Base-by-base conservation (phyloP, 2,888 invertebrate species). In the Lasius fuliginosus region DNA sequence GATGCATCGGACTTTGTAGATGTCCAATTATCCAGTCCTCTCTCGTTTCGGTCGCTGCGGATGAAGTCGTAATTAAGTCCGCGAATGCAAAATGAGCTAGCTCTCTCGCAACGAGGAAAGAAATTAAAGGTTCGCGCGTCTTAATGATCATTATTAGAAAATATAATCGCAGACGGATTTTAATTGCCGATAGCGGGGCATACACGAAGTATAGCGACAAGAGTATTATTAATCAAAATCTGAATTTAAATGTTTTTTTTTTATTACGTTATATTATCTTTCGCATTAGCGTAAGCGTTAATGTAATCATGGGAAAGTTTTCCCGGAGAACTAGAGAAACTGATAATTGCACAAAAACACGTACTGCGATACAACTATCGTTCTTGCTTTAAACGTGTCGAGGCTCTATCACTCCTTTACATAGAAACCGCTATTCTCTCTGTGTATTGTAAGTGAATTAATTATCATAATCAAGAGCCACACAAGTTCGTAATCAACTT, bases 21-120 rank as follows among this genome's bases (percentile, higher is more conserved):
- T 77, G 86, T 84, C 83, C 86, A 90, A 87, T 89, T 90, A 89
- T 53, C 60, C 74, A 69, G 71, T 79, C 76, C 46, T 76, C 73
- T 79, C 85, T 68, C 65, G 65, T 81, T 85, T 76, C 79, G 40
- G 68, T 76, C 33, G 73, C 68, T 56, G 46, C 53, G 76, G 58
- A 49, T 33, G 56, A 73, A 69, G 68, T 82, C 71, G 60, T 85
- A 89, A 89, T 87, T 84, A 73, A 84, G 73, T 81, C 42, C 69
- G 64, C 60, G 42, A 68, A 82, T 71, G 82, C 82, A 67, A 86
- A 88, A 85, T 73, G 74, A 87, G 71, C 77, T 75, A 23, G 18
- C 15, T 36, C 18, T 18, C 8, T 42, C 5, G 46, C 36, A 5
- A 18, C 18, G 30, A 33, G 4, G 27, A 27, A 36, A 33, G 1